phyloP scores from a whole-genome alignment of 2,888 invertebrate genomes.

The Meandrusa payeni region DNA sequence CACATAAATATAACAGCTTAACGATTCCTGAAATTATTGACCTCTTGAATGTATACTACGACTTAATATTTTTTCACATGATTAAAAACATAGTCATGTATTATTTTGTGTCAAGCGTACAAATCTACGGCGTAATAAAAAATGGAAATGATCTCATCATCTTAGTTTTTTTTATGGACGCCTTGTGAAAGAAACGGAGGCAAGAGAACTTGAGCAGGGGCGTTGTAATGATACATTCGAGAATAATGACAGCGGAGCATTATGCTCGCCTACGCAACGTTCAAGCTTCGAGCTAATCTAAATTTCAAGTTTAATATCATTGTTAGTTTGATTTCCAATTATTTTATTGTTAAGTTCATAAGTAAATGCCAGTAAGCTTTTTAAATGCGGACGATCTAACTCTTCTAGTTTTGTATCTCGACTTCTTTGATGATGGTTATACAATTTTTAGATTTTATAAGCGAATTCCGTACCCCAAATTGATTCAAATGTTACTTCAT shows the following conservation, averaged over 20 bases:
- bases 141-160: constrained; percentile 14
- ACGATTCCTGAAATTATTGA: no score
- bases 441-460: no score
- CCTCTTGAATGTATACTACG: no score
- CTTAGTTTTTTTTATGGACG: constrained; percentile 18
- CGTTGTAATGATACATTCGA: constrained; percentile 61
- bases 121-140: constrained; percentile 1
- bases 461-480: no score
- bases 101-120: constrained; percentile 11
- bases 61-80: not conserved
- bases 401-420: no score
- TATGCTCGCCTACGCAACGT: constrained; percentile 50
- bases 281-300: constrained; percentile 35
- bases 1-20: no score
- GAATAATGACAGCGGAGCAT: constrained; percentile 52
- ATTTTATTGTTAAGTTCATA: constrained; percentile 28
- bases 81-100: constrained; percentile 1
- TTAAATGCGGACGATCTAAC: no score
- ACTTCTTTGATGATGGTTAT: no score
- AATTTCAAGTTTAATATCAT: constrained; percentile 33
- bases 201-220: constrained; percentile 46
- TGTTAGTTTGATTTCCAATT: constrained; percentile 16
- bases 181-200: constrained; percentile 43
- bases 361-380: no score
- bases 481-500: no score